phyloP scores from a whole-genome alignment of 2,797 vertebrate species.

The Emys orbicularis region DNA sequence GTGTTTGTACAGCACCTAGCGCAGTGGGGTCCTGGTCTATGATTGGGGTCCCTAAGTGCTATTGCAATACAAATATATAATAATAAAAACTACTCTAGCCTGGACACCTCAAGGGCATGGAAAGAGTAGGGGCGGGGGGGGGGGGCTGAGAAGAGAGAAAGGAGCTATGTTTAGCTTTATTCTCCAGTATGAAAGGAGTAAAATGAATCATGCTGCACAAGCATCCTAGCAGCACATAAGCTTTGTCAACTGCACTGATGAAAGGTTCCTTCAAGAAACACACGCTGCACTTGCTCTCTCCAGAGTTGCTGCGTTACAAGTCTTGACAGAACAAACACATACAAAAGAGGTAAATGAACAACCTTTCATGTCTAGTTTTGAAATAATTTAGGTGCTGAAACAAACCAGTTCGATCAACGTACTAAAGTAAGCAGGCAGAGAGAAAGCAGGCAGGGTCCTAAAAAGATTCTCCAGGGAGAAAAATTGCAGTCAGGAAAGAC shows the following conservation, averaged over 20 bases:
- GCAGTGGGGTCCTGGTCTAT: background rate
- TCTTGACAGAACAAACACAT: constrained; percentile 30
- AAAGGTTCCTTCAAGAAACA: background rate
- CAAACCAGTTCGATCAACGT: constrained; percentile 27
- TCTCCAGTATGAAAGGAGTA: background rate
- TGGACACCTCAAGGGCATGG: fast-evolving
- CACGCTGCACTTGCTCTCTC: background rate
- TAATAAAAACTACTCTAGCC: background rate
- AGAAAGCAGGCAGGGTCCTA: background rate
- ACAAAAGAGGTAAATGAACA: constrained; percentile 25
- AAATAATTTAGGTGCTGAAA: constrained; percentile 17
- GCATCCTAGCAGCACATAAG: background rate
- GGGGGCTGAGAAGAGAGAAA: background rate
- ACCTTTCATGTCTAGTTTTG: constrained; percentile 58
- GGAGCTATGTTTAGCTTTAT: background rate
- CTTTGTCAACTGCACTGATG: background rate
- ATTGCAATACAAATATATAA: background rate
- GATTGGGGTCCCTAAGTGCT: fast-evolving
- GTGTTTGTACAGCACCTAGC: fast-evolving
- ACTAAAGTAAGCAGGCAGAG: constrained; percentile 5
- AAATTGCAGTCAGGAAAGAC: background rate
- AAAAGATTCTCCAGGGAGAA: background rate
- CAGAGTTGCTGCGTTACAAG: background rate
- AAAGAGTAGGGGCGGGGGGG: background rate
- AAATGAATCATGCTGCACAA: background rate